Evolutionary conservation across 2,797 vertebrate species (phyloP).

Genomic region (Enteromius thamalakanensis): DNA sequence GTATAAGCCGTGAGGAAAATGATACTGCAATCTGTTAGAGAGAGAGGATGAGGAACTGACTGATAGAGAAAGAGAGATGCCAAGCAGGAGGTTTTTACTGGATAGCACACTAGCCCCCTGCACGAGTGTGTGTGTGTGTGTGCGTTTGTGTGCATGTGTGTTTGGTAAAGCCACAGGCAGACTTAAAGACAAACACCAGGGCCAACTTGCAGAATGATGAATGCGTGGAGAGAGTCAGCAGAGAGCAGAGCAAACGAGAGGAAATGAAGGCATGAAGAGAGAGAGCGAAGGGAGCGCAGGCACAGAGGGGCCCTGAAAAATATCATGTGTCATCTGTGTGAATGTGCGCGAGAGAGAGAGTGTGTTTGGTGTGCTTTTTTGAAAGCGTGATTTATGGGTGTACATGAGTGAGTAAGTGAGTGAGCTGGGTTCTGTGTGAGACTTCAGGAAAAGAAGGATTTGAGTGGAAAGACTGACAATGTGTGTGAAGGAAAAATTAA

Average conservation of each 20-base stretch:
- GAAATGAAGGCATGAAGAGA: slow-evolving; percentile 26
- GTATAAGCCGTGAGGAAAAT: slow-evolving; percentile 16
- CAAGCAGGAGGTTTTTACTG: not conserved
- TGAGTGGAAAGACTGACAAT: slow-evolving; percentile 27
- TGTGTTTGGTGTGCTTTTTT: slow-evolving; percentile 41
- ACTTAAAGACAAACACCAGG: slow-evolving; percentile 51
- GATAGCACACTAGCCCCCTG: not conserved
- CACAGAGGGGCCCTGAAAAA: slow-evolving; percentile 38
- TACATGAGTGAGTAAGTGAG: slow-evolving; percentile 26
- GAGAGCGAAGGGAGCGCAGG: slow-evolving; percentile 30
- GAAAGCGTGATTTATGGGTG: slow-evolving; percentile 41
- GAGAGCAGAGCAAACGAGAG: slow-evolving; percentile 48
- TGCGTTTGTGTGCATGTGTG: slow-evolving; percentile 34
- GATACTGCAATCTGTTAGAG: slow-evolving; percentile 15
- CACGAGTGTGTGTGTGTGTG: slow-evolving; percentile 25
- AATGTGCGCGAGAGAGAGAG: slow-evolving; percentile 3
- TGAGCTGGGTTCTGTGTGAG: slow-evolving; percentile 25
- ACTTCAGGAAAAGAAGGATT: slow-evolving; percentile 31
- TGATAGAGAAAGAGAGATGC: slow-evolving; percentile 20
- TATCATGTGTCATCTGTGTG: slow-evolving; percentile 43
- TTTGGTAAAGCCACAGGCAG: slow-evolving; percentile 32
- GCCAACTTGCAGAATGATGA: slow-evolving; percentile 47
- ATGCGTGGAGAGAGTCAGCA: slow-evolving; percentile 36
- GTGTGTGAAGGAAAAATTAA: slow-evolving; percentile 18
- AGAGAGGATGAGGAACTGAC: not conserved